Evolutionary conservation across 1,140 invertebrate species (phyloP), one percentile per base, ranked within the genome.

Genomic region (Sycophaga agraensis): DNA sequence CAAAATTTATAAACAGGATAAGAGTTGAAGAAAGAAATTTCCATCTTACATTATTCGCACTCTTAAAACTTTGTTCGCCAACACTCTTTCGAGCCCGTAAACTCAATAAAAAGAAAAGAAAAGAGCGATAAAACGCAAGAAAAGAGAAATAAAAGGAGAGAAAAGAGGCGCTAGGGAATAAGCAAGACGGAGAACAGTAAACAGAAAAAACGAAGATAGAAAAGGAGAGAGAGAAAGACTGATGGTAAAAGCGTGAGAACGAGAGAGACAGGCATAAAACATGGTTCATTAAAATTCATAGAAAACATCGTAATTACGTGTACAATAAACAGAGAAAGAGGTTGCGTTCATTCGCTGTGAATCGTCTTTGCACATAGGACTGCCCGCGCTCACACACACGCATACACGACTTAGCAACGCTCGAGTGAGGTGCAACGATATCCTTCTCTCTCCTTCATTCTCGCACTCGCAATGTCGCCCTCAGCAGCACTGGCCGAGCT

Each of bases 221-320:
- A 26, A 34, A 17, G 22, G 48, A 42, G 43, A 12, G 26, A 34
- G 37, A 31, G 16, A 53, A 16, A 34, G 37, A 59, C 21, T 35
- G 17, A 16, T 12, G 21, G 35, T 21, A 39, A 39, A 16, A 63
- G 45, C 26, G 53, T 22, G 53, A 43, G 45, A 50, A 28, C 21
- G 22, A 37, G n/a, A 49, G 35, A 55, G 6, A 24, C n/a, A 22
- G 12, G 5, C 3, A 34, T 12, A 28, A 17, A 34, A 16, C 12
- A 42, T 11, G 42, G 40, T 39, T 56, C 43, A 63, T 63, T 63
- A 63, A 63, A 63, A 63, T 63, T 55, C 53, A 63, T 63, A 63
- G 60, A 63, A 62, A 63, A 56, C 37, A 56, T 40, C 39, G 43
- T 63, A 63, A 63, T 63, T 63, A 54, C 43, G 43, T 24, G 46